phyloP scores from a whole-genome alignment of 2,797 vertebrate genomes.

The Arrhamphus sclerolepis region DNA sequence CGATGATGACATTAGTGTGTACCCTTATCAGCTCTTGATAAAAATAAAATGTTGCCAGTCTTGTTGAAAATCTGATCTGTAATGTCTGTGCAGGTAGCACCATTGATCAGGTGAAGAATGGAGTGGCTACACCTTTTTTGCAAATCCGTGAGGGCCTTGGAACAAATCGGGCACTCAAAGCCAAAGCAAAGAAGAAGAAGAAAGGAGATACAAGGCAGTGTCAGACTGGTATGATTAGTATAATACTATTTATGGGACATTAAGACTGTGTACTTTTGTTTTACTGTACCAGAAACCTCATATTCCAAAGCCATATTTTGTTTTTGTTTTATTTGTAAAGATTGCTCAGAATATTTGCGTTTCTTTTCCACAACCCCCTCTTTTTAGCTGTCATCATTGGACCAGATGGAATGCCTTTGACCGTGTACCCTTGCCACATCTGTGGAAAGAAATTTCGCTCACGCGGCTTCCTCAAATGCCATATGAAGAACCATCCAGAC shows the following conservation, averaged over 20 bases:
- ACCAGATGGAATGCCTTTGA: conserved; percentile 95
- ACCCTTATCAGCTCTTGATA: not conserved
- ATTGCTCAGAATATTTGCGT: not conserved
- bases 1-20: conserved; percentile 87
- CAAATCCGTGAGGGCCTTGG: conserved; percentile 93
- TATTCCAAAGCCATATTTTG: not conserved
- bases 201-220: conserved; percentile 93
- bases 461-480: conserved; percentile 96
- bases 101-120: conserved; percentile 92
- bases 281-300: not conserved
- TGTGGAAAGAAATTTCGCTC: conserved; percentile 99
- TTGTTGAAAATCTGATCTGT: conserved; percentile 1
- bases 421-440: conserved; percentile 98
- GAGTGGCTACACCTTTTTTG: conserved; percentile 88
- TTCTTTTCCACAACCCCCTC: conserved; percentile 20
- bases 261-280: not conserved
- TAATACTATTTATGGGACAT: not conserved
- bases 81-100: conserved; percentile 85
- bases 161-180: conserved; percentile 90
- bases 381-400: conserved; percentile 97
- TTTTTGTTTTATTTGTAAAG: not conserved
- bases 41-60: too few relatives aligned
- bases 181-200: conserved; percentile 94
- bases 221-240: conserved; percentile 90
- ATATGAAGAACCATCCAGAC: conserved; percentile 96